These are phyloP conservation scores for Ectropis crepuscularia DNA, from an alignment of 2,888 invertebrate genomes.

Conservation along the genomic window DNA sequence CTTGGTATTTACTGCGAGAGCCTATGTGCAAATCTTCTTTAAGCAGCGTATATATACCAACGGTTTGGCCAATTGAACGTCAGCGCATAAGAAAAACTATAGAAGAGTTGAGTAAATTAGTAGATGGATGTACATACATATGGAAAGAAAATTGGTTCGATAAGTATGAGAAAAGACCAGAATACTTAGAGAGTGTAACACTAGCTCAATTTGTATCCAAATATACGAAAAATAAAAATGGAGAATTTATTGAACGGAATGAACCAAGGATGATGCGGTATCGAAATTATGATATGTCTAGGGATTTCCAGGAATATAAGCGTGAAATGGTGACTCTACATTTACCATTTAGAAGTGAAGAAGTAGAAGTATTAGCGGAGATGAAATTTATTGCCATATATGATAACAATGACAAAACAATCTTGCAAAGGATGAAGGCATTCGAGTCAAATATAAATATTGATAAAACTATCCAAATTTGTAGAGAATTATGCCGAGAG, in stretches of 20 bases:
- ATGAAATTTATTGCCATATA: neutral
- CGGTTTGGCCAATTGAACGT: conserved; percentile 55
- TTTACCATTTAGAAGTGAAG: neutral
- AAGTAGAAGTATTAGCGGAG: neutral
- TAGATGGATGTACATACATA: conserved; percentile 57
- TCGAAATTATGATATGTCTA: neutral
- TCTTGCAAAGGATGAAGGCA: neutral
- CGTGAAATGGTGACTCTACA: conserved; percentile 3
- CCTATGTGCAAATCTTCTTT: conserved; percentile 45
- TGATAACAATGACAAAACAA: neutral
- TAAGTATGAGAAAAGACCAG: conserved; percentile 63
- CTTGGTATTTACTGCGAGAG: conserved; percentile 49
- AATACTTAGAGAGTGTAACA: conserved; percentile 51
- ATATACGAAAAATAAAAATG: conserved; percentile 45
- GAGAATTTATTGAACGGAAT: too few species aligned
- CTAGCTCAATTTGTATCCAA: conserved; percentile 62
- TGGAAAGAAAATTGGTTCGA: conserved; percentile 67
- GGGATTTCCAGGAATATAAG: neutral
- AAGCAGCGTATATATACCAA: conserved; percentile 45
- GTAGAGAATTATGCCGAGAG: neutral
- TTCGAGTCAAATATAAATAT: conserved; percentile 1
- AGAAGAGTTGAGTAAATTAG: conserved; percentile 53
- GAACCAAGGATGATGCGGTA: neutral
- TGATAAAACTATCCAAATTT: neutral
- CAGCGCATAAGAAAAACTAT: conserved; percentile 54